phyloP scores from a whole-genome alignment of 1,140 invertebrate species.

The Diorhabda elongata region DNA sequence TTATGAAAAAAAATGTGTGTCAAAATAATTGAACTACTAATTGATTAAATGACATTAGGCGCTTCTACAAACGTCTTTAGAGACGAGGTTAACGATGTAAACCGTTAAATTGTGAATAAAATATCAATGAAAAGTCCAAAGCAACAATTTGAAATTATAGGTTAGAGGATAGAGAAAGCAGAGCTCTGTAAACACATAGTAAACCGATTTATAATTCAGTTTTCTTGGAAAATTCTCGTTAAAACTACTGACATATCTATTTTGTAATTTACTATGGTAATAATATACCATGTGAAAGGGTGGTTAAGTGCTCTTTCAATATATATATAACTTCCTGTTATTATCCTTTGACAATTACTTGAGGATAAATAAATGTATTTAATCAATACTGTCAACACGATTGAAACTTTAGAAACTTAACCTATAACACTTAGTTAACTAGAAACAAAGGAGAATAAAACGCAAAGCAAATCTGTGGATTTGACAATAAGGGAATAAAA shows the following conservation, averaged over 20 bases:
- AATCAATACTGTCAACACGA: no score
- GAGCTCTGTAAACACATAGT: slow-evolving; percentile 21
- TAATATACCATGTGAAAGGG: slow-evolving; percentile 1
- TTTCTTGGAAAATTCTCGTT: slow-evolving; percentile 17
- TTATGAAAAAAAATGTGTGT: no score
- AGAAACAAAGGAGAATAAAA: no score
- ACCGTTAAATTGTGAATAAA: slow-evolving; percentile 15
- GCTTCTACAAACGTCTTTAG: not conserved
- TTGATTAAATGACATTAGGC: no score
- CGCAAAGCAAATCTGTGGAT: no score
- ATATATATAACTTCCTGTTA: slow-evolving; percentile 8
- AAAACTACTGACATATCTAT: slow-evolving; percentile 3
- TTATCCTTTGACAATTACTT: not conserved
- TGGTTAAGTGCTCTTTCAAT: slow-evolving; percentile 15
- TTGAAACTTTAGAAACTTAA: no score
- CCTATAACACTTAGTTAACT: no score
- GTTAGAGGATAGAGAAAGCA: slow-evolving; percentile 11
- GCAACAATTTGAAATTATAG: slow-evolving; percentile 19
- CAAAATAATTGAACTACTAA: no score
- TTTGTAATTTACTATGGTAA: slow-evolving; percentile 14
- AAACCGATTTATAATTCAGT: slow-evolving; percentile 14
- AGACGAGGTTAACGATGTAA: not conserved
- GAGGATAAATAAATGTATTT: no score
- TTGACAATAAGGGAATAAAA: no score
- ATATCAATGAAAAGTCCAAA: slow-evolving; percentile 15